Percentiles rank a stretch among this genome's conserved stretches.
Evolutionary conservation across 2,888 invertebrate genomes (phyloP).

Genomic region (Cephus sareptanus): DNA sequence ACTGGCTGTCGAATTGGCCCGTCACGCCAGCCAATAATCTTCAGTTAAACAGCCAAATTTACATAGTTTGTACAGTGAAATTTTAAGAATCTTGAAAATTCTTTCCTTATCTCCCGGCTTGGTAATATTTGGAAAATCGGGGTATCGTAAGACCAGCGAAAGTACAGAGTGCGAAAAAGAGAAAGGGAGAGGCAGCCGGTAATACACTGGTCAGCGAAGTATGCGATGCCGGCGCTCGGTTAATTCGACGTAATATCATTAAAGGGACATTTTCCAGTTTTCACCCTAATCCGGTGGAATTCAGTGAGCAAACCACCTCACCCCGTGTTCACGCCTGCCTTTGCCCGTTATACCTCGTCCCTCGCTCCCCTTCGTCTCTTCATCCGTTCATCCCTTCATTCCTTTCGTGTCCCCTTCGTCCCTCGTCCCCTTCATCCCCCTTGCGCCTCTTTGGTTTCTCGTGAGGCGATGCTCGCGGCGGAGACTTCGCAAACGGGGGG

Average conservation of each 20-base stretch:
- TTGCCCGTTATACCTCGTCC: constrained; percentile 48
- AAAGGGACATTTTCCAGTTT: constrained; percentile 66
- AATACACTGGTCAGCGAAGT: constrained; percentile 1
- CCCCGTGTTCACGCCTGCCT: constrained; percentile 58
- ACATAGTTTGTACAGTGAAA: not conserved
- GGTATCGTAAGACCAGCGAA: not conserved
- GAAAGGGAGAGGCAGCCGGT: not conserved
- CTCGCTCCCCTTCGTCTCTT: constrained; percentile 27
- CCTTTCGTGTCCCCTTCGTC: constrained; percentile 22
- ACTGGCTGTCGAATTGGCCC: not conserved
- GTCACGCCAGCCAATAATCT: constrained; percentile 55
- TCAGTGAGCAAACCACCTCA: constrained; percentile 60
- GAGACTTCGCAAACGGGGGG: not conserved
- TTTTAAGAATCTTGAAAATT: not conserved
- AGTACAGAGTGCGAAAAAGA: not conserved
- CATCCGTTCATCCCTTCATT: constrained; percentile 17
- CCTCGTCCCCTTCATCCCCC: constrained; percentile 25
- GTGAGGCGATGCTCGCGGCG: constrained; percentile 16
- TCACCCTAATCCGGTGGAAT: constrained; percentile 64
- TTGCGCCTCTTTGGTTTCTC: constrained; percentile 20
- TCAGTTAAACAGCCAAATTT: not conserved
- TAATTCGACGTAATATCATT: constrained; percentile 63
- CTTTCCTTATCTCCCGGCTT: not conserved
- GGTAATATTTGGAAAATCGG: not conserved
- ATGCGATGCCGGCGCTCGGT: constrained; percentile 30